Base-by-base conservation (phyloP, 2,113 vertebrate genomes). In the Larimichthys polyactis region DNA sequence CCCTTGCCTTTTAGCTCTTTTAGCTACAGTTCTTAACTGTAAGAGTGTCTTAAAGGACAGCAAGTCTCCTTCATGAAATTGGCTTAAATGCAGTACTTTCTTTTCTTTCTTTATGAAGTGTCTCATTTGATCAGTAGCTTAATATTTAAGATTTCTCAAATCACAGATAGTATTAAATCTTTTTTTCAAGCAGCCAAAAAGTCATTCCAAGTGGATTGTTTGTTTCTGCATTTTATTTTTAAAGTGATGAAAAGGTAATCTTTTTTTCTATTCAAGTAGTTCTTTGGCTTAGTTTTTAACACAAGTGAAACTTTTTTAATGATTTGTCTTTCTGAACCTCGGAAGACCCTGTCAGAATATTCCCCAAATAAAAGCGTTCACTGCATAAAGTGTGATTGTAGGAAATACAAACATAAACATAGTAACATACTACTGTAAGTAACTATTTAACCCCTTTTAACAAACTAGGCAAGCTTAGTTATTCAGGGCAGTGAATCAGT, bases 311-410 rank as follows among this genome's bases (percentile, higher is more conserved):
- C 8, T 29, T 10, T 44, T 65, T 73, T 32, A 48, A 60, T 73
- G 24, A 73, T 73, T 32, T 49, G 12, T 60, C 40, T 48, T 62
- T 27, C 17, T 54, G 49, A 75, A 27, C 5, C 36, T 54, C 48
- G 40, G 44, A 51, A 22, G 20, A 19, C 54, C 29, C 32, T 75
- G 29, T 54, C 12, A 54, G 32, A 65, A 12, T 20, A 55, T 54
- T 52, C 19, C 24, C 60, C 49, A 73, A 72, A 60, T 60, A 48
- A 59, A 72, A 72, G 4, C 29, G 19, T 64, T 17, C 6, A 54
- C 14, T 65, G 32, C 36, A 75, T 19, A 11, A 6, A 11, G 32
- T 46, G 11, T 65, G 48, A 36, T 4, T 55, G 44, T 46, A 46
- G 44, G 11, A 46, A 14, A 46, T 46, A 3, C 44, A 46, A 46